Evolutionary conservation across 2,888 invertebrate species (phyloP).

Genomic region (Pocota personata): DNA sequence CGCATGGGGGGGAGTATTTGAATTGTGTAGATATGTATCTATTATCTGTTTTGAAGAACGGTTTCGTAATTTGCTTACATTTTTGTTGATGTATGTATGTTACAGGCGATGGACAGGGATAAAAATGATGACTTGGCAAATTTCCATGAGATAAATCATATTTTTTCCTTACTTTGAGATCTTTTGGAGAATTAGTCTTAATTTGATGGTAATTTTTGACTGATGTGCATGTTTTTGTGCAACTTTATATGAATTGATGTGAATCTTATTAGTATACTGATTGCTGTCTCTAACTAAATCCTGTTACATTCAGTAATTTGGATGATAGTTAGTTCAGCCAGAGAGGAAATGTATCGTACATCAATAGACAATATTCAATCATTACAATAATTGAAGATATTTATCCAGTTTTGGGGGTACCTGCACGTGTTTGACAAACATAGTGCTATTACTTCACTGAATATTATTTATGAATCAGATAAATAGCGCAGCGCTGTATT

Average conservation of each 20-base stretch:
- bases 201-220: background rate
- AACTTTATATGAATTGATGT: background rate
- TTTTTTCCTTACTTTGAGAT: background rate
- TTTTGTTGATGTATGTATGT: constrained; percentile 7
- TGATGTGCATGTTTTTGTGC: background rate
- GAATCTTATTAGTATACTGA: background rate
- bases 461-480: too few relatives aligned
- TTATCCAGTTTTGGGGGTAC: too few relatives aligned
- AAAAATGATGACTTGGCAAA: constrained; percentile 3
- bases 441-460: too few relatives aligned
- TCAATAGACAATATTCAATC: too few relatives aligned
- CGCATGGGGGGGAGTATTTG: background rate
- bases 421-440: too few relatives aligned
- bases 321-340: background rate
- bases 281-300: background rate
- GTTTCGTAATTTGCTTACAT: constrained; percentile 22
- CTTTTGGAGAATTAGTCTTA: background rate
- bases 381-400: too few relatives aligned
- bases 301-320: background rate
- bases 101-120: background rate
- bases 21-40: background rate
- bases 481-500: too few relatives aligned
- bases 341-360: background rate
- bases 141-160: constrained; percentile 9
- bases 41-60: background rate